phyloP scores from a whole-genome alignment of 2,888 invertebrate genomes.

The Buathra laborator region DNA sequence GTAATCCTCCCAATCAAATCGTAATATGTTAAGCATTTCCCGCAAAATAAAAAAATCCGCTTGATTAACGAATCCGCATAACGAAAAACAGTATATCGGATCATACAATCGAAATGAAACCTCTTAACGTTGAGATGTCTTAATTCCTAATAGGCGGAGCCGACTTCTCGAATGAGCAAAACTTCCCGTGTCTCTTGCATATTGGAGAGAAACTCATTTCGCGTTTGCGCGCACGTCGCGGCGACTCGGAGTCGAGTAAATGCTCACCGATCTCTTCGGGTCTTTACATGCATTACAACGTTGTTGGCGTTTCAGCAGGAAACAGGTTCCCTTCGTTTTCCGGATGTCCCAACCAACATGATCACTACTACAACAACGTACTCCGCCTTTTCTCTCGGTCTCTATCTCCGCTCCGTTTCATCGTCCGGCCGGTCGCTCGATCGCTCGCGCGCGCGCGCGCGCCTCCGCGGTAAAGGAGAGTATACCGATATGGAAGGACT shows the following conservation, averaged over 20 bases:
- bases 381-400: slow-evolving; percentile 42
- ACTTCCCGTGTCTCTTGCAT: slow-evolving; percentile 8
- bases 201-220: slow-evolving; percentile 17
- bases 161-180: neutral
- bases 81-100: neutral
- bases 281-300: slow-evolving; percentile 11
- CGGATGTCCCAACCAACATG: slow-evolving; percentile 73
- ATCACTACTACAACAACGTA: slow-evolving; percentile 46
- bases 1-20: too few species aligned
- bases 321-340: slow-evolving; percentile 81
- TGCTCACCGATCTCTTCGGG: neutral
- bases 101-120: neutral
- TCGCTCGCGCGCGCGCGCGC: slow-evolving; percentile 19
- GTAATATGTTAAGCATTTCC: neutral
- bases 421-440: neutral
- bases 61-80: neutral
- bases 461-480: slow-evolving; percentile 33
- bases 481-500: slow-evolving; percentile 74
- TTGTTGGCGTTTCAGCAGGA: slow-evolving; percentile 42
- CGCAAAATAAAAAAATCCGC: neutral
- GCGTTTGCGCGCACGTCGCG: slow-evolving; percentile 7
- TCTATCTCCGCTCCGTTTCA: slow-evolving; percentile 10
- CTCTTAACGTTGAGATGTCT: slow-evolving; percentile 34
- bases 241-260: slow-evolving; percentile 32
- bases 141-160: slow-evolving; percentile 40